A percentile compares a stretch with the other conserved stretches of the same genome.
Evolutionary conservation across 1,140 invertebrate species (phyloP).

Genomic region (Dendrolimus kikuchii): DNA sequence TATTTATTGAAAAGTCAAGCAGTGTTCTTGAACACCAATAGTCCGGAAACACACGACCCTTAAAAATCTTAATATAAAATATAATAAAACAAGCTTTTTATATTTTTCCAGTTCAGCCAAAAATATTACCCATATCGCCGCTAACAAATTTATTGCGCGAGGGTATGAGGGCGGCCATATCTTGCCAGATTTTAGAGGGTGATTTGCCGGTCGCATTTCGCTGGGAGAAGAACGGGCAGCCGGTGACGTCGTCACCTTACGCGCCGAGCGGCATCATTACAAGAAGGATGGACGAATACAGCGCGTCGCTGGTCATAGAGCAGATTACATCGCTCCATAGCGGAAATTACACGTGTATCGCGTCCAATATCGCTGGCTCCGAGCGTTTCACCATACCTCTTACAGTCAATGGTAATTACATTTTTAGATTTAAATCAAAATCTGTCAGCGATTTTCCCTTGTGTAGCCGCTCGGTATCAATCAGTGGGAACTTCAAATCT

Average conservation of each 20-base stretch:
- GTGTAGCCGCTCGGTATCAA: no score
- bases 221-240: slow-evolving; percentile 87
- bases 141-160: slow-evolving; percentile 86
- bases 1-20: neutral
- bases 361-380: slow-evolving; percentile 86
- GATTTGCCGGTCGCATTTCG: slow-evolving; percentile 93
- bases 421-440: neutral
- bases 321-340: slow-evolving; percentile 87
- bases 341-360: slow-evolving; percentile 92
- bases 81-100: slow-evolving; percentile 11
- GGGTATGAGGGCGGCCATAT: slow-evolving; percentile 93
- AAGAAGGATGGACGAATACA: slow-evolving; percentile 87
- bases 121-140: slow-evolving; percentile 89
- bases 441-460: no score
- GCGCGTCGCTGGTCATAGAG: slow-evolving; percentile 90
- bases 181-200: slow-evolving; percentile 94
- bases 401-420: slow-evolving; percentile 83
- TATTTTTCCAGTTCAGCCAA: slow-evolving; percentile 82
- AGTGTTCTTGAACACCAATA: no score
- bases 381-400: slow-evolving; percentile 83
- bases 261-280: slow-evolving; percentile 73
- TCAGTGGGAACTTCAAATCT: no score
- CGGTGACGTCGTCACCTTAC: slow-evolving; percentile 67
- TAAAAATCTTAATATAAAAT: neutral
- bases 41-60: no score